Base-by-base conservation (phyloP, 2,797 vertebrate species). In the Galaxias olidus region DNA sequence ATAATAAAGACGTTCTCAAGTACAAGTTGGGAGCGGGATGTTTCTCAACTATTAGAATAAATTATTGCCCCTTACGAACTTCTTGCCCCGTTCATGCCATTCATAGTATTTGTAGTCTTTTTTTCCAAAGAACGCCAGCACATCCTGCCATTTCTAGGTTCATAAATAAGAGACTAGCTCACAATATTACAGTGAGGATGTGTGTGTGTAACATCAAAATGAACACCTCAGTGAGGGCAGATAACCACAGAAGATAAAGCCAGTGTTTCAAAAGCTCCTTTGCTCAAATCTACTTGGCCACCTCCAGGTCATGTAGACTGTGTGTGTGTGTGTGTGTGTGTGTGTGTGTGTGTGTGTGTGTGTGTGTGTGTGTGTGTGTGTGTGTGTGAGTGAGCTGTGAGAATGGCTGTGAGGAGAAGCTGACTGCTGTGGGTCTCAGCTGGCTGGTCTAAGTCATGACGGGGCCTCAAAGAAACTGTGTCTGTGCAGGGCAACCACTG, bases 1-100 rank as follows among this genome's bases (percentile, higher is more conserved):
- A 85, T 80, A 86, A 85, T 84, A 86, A 86, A 73, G 72, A 75
- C 67, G 79, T 79, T 77, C 65, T 82, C 30, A 13, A 76, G 63
- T 79, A 63, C 70, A 78, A 82, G 75, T 63, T 17, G 11, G 30
- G 46, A 61, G 12, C 18, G 12, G 56, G 15, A 69, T 72, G 13
- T 66, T 59, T 60, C 30, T 48, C 6, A 10, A 60, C 20, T 48
- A 48, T 30, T 30, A 30, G 30, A 30, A 30, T 30, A 30, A 2
- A 30, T 30, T 30, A 30, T 63, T 67, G 73, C 53, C 77, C 67
- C 59, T 15, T 46, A 17, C 49, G 59, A 58, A 66, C 64, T 74
- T 45, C 70, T 75, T 47, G 4, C 2, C 42, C 59, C 17, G 51
- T 12, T n/a, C n/a, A n/a, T 62, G 42, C 30, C 43, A 0, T 59